These are phyloP conservation scores for Lasioglossum figueresi DNA, from an alignment of 2,888 invertebrate genomes.

Conservation along the genomic window DNA sequence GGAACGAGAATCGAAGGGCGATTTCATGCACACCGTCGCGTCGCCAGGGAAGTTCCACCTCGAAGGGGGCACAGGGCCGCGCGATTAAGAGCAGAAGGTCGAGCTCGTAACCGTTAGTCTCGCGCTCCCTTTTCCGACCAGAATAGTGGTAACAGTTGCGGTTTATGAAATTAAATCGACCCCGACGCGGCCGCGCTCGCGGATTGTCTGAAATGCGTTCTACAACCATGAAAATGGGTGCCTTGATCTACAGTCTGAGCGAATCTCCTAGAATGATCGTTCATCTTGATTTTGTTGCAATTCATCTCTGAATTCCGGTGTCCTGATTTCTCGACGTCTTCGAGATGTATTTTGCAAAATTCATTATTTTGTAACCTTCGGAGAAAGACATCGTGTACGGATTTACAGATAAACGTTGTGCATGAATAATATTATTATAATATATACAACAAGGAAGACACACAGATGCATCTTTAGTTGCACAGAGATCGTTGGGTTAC, in stretches of 20 bases:
- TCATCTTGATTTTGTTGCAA: not conserved
- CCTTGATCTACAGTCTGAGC: not conserved
- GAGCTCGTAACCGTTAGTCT: conserved; percentile 80
- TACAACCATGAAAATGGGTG: not conserved
- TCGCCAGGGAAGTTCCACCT: not conserved
- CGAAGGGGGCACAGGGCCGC: conserved; percentile 1
- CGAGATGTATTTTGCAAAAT: not conserved
- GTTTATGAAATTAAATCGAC: conserved; percentile 84
- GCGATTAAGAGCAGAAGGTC: conserved; percentile 66
- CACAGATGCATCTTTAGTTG: not conserved
- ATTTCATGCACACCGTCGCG: conserved; percentile 2
- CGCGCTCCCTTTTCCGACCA: conserved; percentile 76
- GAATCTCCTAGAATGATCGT: not conserved
- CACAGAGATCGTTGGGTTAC: not conserved
- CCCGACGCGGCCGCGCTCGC: conserved; percentile 72
- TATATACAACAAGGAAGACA: not conserved
- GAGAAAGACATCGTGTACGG: not conserved
- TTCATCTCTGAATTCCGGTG: too few species aligned
- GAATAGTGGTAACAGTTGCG: conserved; percentile 83
- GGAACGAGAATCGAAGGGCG: conserved; percentile 9
- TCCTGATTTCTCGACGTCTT: too few species aligned
- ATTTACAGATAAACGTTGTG: not conserved
- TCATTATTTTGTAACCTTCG: not conserved
- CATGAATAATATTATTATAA: too few species aligned
- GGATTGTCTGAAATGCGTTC: not conserved